Base-by-base conservation (phyloP, 1,140 invertebrate genomes). In the Oedothorax gibbosus region DNA sequence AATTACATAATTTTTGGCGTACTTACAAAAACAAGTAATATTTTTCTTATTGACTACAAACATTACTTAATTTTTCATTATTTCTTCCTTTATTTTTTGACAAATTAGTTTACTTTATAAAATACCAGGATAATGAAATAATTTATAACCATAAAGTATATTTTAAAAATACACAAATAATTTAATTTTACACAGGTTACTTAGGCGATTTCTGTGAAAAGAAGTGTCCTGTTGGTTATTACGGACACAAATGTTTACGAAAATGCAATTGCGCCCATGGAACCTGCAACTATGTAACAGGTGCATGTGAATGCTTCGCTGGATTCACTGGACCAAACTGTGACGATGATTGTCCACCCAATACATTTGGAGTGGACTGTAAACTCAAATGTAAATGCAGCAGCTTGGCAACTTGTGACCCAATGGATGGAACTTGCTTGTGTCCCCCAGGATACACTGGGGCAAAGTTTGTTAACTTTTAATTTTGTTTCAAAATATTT, bases 201-300 rank as follows among this genome's bases (percentile, higher is more conserved):
- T 91, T 89, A 7, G 96, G 95, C 6, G 88, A 89, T 0, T 90
- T 93, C 69, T 98, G 97, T 88, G 92, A 94, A 73, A 89, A 93
- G 75, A 91, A 91, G 87, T 98, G 97, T 90, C 90, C 92, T 0
- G 88, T 92, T 0, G 92, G 93, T 54, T 91, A 89, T 35, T 98
- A 95, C 88, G 96, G 96, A 10, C 92, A 93, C 72, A 93, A 95
- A 68, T 98, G 97, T 88, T 90, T 89, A 12, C 94, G 96, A 87
- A 90, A 90, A 64, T 99, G 97, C 89, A 91, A 92, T 49, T 98
- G 97, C 90, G 91, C 92, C 89, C 93, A 93, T 73, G 95, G 94
- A 11, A 92, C 91, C 35, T 97, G 96, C 90, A 93, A 97, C 90
- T 95, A 94, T 88, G 92, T 96, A 11, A 95, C 94, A 51, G 96